A percentile compares a stretch with the other conserved stretches of the same genome.
Conservation (phyloP, 1,140 invertebrate genomes). For the Triops longicaudatus region DNA sequence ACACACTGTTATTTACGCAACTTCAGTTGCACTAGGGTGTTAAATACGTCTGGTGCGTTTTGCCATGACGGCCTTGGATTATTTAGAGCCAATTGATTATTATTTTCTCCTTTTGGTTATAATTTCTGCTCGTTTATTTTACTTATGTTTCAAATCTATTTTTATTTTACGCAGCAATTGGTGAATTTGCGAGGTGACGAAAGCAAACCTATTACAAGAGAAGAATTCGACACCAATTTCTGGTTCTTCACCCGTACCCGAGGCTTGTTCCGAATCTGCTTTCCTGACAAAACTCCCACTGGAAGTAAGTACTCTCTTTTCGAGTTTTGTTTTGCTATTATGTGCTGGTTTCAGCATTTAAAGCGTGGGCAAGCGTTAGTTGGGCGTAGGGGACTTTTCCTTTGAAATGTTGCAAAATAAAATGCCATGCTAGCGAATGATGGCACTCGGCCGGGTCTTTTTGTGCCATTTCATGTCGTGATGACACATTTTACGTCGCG, state of each 20-base stretch:
- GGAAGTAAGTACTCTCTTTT: conserved; percentile 35
- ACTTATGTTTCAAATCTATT: background rate
- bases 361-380: background rate
- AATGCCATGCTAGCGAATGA: background rate
- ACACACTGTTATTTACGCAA: background rate
- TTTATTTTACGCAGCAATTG: background rate
- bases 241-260: conserved; percentile 77
- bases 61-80: background rate
- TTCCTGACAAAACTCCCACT: conserved; percentile 73
- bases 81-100: background rate
- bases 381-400: background rate
- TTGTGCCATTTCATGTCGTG: background rate
- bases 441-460: background rate
- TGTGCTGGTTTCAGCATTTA: background rate
- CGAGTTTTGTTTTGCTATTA: background rate
- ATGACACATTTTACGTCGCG: background rate
- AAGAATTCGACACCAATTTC: conserved; percentile 69
- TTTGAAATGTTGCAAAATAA: background rate
- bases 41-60: background rate
- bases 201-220: background rate
- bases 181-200: background rate
- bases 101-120: too few relatives aligned
- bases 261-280: conserved; percentile 82
- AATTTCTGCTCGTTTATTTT: too few relatives aligned
- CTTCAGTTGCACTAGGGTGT: background rate